Evolutionary conservation across 2,113 vertebrate genomes (phyloP).

Genomic region (Phalacrocorax carbo): DNA sequence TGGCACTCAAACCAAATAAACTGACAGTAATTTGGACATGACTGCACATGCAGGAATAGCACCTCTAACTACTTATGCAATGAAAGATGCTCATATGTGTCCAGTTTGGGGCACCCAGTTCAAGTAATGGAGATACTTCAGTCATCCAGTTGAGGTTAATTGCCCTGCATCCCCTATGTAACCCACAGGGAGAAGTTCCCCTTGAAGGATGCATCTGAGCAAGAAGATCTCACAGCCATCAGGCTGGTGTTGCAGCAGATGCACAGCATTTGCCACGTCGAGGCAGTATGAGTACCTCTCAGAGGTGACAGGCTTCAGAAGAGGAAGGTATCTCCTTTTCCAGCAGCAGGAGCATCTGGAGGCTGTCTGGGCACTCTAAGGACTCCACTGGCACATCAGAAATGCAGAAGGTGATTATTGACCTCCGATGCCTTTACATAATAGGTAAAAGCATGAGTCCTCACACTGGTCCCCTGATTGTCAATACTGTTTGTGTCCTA

Average conservation of each 20-base stretch:
- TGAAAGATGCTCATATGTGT: not conserved
- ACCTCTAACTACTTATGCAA: not conserved
- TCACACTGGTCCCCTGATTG: not conserved
- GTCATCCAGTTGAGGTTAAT: not conserved
- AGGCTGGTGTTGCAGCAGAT: not conserved
- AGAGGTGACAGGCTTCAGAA: not conserved
- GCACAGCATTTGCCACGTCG: fast-evolving
- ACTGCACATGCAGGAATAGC: not conserved
- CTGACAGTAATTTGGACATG: not conserved
- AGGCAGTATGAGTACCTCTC: not conserved
- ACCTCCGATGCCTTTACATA: not conserved
- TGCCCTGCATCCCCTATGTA: not conserved
- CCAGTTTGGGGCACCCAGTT: not conserved
- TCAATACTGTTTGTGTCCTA: not conserved
- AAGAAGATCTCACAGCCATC: not conserved
- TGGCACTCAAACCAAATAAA: not conserved
- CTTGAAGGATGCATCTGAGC: not conserved
- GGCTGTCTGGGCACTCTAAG: not conserved
- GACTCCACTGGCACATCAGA: not conserved
- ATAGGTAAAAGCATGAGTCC: not conserved
- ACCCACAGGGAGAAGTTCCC: not conserved
- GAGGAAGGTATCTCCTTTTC: not conserved
- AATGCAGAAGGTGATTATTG: not conserved
- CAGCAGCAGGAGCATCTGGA: not conserved
- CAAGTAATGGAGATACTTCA: not conserved